Base-by-base conservation (phyloP, 2,113 vertebrate species). In the Acinonyx jubatus region DNA sequence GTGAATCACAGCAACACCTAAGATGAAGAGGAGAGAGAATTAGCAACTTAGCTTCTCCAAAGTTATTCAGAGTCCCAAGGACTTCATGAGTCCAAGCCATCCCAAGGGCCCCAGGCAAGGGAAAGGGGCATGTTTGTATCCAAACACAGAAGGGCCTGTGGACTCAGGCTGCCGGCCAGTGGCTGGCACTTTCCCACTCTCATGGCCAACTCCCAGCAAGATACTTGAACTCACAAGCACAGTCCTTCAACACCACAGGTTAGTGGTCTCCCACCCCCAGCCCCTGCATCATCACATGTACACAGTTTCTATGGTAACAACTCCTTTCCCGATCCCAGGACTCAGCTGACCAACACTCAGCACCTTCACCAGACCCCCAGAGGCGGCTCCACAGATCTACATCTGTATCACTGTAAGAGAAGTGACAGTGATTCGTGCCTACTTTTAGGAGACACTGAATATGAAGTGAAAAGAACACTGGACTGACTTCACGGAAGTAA, bases 1-100 rank as follows among this genome's bases (percentile, higher is more conserved):
- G 98, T 99, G 99, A 97, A 99, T 99, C 98, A 99, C 99, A 82
- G 99, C 99, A 57, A 99, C 99, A 48, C 99, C 99, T 99, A 98
- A 31, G 65, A 86, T 1, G 48, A 96, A 97, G 98, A 63, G 0
- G 4, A 93, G 92, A 91, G 95, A 79, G 97, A 95, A 55, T 91
- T 48, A 82, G 25, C 36, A 68, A n/a, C 36, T 76, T 33, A 74
- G 66, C 36, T 81, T 96, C 81, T 97, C 55, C 90, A 31, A 12
- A 85, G 23, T 65, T 81, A 89, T 23, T 89, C 38, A 79, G 69
- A 65, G 29, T n/a, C 33, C 27, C 68, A 55, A 13, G 7, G 50
- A 73, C 7, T 73, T 69, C 80, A 63, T 55, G 48, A 68, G 78
- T 50, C 50, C 29, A 33, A 63, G 21, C 21, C 10, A 78, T 2